Percentiles rank a stretch among this genome's conserved stretches.
Evolutionary conservation across 2,797 vertebrate genomes (phyloP).

Genomic region (Neosilurus hyrtlii): DNA sequence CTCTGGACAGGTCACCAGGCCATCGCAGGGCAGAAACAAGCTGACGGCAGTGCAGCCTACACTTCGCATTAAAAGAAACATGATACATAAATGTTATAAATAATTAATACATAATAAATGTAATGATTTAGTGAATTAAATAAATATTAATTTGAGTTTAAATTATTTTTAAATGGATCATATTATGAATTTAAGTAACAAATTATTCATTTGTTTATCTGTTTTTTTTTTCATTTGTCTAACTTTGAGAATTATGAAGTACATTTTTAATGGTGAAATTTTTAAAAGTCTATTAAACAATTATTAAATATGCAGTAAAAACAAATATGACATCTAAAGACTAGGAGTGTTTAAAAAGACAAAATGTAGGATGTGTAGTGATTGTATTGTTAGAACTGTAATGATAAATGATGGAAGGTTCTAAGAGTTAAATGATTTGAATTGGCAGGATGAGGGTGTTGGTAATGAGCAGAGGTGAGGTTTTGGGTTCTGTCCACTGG

Average conservation of each 20-base stretch:
- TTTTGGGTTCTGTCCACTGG: neutral
- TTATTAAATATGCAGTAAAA: neutral
- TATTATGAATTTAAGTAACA: too few relatives aligned
- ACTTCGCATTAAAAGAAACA: too few relatives aligned
- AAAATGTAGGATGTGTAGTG: neutral
- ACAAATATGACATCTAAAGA: neutral
- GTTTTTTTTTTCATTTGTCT: neutral
- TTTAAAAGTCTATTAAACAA: neutral
- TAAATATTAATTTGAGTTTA: too few relatives aligned
- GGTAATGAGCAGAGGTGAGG: neutral
- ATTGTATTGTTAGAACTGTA: neutral
- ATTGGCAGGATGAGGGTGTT: neutral
- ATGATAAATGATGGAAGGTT: neutral
- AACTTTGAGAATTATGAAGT: neutral
- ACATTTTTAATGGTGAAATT: neutral
- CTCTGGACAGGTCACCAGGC: too few relatives aligned
- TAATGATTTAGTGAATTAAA: too few relatives aligned
- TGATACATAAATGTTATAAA: too few relatives aligned
- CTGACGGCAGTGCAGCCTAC: too few relatives aligned
- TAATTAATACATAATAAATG: too few relatives aligned
- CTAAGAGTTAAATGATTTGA: neutral
- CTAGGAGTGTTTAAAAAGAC: neutral
- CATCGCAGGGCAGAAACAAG: too few relatives aligned
- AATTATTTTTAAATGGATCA: too few relatives aligned
- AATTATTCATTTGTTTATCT: neutral